phyloP scores from a whole-genome alignment of 2,888 invertebrate species.

The Homarus gammarus region DNA sequence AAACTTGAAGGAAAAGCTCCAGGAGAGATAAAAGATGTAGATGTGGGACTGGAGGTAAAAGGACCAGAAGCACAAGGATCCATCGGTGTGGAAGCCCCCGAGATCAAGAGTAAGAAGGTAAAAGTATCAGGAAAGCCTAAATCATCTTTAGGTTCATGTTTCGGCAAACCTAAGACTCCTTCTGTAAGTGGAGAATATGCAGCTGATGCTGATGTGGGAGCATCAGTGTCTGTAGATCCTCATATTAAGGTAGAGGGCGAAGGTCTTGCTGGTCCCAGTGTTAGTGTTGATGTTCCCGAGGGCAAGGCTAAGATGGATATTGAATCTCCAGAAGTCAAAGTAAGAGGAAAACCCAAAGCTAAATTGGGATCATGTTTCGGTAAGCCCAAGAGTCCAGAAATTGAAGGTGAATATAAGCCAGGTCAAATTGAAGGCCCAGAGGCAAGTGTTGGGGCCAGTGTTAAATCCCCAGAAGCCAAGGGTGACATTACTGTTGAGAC shows the following conservation, averaged over 20 bases:
- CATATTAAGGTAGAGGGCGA: constrained; percentile 43
- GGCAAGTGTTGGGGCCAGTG: constrained; percentile 9
- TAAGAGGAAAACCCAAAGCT: constrained; percentile 45
- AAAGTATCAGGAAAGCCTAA: constrained; percentile 23
- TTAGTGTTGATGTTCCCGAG: constrained; percentile 21
- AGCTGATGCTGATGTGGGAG: not conserved
- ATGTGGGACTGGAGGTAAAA: constrained; percentile 2
- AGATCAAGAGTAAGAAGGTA: not conserved
- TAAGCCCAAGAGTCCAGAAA: constrained; percentile 32
- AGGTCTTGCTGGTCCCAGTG: constrained; percentile 47
- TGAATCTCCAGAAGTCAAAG: constrained; percentile 41
- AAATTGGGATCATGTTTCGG: constrained; percentile 54
- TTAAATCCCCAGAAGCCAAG: constrained; percentile 10
- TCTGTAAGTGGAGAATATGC: constrained; percentile 10
- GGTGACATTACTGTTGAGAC: constrained; percentile 35
- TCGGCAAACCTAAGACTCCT: constrained; percentile 17
- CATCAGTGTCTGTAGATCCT: not conserved
- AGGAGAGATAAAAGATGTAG: constrained; percentile 6
- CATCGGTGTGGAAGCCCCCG: not conserved
- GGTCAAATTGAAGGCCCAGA: constrained; percentile 30
- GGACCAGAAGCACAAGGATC: not conserved
- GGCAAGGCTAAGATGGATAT: constrained; percentile 27
- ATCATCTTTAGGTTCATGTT: not conserved
- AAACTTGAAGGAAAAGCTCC: not conserved
- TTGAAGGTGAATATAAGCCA: constrained; percentile 52